These are phyloP conservation scores for Heteropelma amictum DNA, from an alignment of 2,888 invertebrate genomes.

Conservation along the genomic window DNA sequence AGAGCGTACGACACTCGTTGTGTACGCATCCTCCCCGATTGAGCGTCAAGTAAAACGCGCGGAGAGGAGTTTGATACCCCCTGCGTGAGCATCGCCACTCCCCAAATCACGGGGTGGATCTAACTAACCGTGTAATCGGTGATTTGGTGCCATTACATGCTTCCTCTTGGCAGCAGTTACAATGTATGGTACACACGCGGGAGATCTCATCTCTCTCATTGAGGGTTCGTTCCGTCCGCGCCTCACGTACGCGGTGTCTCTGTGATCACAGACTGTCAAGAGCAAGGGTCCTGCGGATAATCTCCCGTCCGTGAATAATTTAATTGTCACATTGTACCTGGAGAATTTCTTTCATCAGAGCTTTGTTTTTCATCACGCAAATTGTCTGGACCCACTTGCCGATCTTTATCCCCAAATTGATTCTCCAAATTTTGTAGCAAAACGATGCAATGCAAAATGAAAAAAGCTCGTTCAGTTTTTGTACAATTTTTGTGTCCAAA, in stretches of 20 bases:
- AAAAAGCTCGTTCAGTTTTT: no score
- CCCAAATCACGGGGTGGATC: conserved; percentile 72
- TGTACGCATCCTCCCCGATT: conserved; percentile 4
- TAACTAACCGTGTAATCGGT: conserved; percentile 77
- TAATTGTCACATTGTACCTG: conserved; percentile 33
- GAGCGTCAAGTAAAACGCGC: conserved; percentile 13
- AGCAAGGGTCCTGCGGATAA: conserved; percentile 29
- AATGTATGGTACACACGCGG: no score
- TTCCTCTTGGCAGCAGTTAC: conserved; percentile 49
- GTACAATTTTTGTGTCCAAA: no score
- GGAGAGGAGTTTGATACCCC: conserved; percentile 22
- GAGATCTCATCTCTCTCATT: neutral
- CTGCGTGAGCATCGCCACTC: conserved; percentile 14
- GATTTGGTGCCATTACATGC: conserved; percentile 71
- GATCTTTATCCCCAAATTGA: no score
- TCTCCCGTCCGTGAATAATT: conserved; percentile 40
- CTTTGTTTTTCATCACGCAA: neutral
- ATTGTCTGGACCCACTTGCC: no score
- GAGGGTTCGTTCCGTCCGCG: neutral
- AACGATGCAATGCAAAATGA: no score
- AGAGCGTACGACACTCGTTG: conserved; percentile 20
- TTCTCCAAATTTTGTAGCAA: no score
- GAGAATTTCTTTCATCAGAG: neutral
- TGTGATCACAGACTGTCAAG: conserved; percentile 20
- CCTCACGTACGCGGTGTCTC: conserved; percentile 22